Base-by-base conservation (phyloP, 2,888 invertebrate genomes). In the Andrena bicolor region DNA sequence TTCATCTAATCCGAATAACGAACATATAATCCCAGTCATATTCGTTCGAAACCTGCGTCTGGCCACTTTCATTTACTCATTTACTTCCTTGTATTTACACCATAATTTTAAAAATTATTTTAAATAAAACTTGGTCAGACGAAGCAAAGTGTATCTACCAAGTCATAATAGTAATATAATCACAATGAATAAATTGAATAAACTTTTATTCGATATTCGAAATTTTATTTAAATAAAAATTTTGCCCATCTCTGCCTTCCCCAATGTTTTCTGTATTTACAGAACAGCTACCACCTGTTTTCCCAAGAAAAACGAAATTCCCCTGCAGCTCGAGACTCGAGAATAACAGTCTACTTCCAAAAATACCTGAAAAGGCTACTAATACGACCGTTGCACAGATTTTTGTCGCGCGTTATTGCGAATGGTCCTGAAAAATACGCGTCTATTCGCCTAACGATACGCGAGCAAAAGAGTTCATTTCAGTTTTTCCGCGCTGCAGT, bases 361-460 rank as follows among this genome's bases (percentile, higher is more conserved):
- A 23, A 56, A 41, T 63, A 35, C 23, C 28, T 30, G n/a, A 32
- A 35, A 70, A 70, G 16, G 6, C 56, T 49, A 51, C n/a, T 30
- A 66, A 66, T 51, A 10, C 32, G n/a, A 28, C 51, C 10, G 51
- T 32, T 32, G 41, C 60, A 61, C 35, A 30, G 28, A 61, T 63
- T 41, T 63, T 28, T 48, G 41, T 35, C 13, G 30, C 8, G 10
- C 26, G 41, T 41, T 41, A 16, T 51, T 0, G 26, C 10, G 56
- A 41, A 20, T 13, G 35, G 2, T 4, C 56, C 26, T 4, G 56
- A 56, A 56, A 56, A 56, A 56, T 56, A 16, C 53, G 23, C 23
- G 41, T 56, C 48, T 53, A 20, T 48, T 63, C 75, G 68, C 53
- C 6, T 70, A 76, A 76, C 71, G 32, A 41, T 32, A 26, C 76